Percentiles rank a stretch among this genome's conserved stretches.
phyloP scores from a whole-genome alignment of 2,888 invertebrate species.

The Drosophila fulvimacula region DNA sequence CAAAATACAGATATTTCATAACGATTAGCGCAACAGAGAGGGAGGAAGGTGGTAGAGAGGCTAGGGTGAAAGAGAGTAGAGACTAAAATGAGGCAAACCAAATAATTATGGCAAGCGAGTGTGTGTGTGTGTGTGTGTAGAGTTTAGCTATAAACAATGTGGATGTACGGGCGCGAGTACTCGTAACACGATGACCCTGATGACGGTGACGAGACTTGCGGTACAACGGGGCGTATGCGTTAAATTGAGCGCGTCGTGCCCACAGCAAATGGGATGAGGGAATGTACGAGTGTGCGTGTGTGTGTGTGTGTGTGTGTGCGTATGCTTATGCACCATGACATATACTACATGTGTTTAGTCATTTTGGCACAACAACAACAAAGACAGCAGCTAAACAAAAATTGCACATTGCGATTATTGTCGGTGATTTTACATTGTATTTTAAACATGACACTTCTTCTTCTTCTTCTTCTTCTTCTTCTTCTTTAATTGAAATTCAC shows the following conservation, averaged over 20 bases:
- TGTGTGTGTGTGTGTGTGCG: background rate
- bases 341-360: conserved; percentile 45
- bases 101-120: conserved; percentile 37
- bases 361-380: conserved; percentile 29
- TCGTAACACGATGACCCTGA: conserved; percentile 66
- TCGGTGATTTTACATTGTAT: conserved; percentile 38
- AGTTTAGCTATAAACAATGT: conserved; percentile 16
- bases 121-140: conserved; percentile 12
- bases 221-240: conserved; percentile 69
- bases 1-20: conserved; percentile 46
- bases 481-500: conserved; percentile 42
- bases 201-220: conserved; percentile 43
- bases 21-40: conserved; percentile 21
- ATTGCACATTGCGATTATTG: conserved; percentile 55
- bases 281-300: conserved; percentile 16
- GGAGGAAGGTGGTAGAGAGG: too few relatives aligned
- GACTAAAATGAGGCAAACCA: conserved; percentile 44
- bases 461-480: conserved; percentile 19
- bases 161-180: conserved; percentile 29
- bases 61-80: conserved; percentile 35
- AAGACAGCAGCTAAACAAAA: conserved; percentile 9
- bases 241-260: conserved; percentile 69
- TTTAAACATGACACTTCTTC: conserved; percentile 59
- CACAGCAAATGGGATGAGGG: conserved; percentile 32
- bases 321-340: conserved; percentile 54